Percentiles rank a stretch among this genome's conserved stretches.
phyloP scores from a whole-genome alignment of 30 jellyfish, hydroid and myxozoan species.

The Nemopilema nomurai region DNA sequence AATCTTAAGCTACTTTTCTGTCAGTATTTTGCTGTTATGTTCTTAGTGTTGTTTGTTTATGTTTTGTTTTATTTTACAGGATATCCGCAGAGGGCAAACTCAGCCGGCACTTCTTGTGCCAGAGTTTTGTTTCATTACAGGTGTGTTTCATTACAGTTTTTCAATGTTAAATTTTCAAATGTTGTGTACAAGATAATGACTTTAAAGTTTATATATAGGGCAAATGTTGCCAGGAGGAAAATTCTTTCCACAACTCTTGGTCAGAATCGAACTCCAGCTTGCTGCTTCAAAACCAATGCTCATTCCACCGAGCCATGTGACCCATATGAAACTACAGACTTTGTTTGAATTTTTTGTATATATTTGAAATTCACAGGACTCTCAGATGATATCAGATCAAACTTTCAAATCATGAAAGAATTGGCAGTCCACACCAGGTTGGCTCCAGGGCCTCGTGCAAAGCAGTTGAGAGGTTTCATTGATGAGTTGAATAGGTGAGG shows the following conservation, averaged over 20 bases:
- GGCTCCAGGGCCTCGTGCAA: slow-evolving; percentile 88
- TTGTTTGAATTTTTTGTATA: neutral
- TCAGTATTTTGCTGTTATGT: neutral
- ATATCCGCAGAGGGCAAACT: slow-evolving; percentile 75
- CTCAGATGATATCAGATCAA: slow-evolving; percentile 81
- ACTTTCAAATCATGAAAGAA: slow-evolving; percentile 83
- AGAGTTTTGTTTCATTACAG: slow-evolving; percentile 84
- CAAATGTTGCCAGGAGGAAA: too few relatives aligned
- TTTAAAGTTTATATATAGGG: too few relatives aligned
- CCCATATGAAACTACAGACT: too few relatives aligned
- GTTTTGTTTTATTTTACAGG: slow-evolving; percentile 28
- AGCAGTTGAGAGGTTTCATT: slow-evolving; percentile 62
- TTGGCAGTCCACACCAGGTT: slow-evolving; percentile 83
- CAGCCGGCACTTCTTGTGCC: slow-evolving; percentile 75
- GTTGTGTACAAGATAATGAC: neutral
- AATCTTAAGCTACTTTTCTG: neutral
- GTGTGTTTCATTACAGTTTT: slow-evolving; percentile 24
- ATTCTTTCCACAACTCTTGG: too few relatives aligned
- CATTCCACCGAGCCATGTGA: neutral
- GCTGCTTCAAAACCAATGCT: neutral
- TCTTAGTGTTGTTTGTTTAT: neutral
- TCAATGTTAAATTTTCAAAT: neutral
- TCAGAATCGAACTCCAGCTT: too few relatives aligned
- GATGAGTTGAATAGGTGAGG: slow-evolving; percentile 52
- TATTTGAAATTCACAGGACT: slow-evolving; percentile 55